A percentile compares a stretch with the other conserved stretches of the same genome.
phyloP scores from a whole-genome alignment of 2,113 vertebrate genomes.

The Apteryx owenii region DNA sequence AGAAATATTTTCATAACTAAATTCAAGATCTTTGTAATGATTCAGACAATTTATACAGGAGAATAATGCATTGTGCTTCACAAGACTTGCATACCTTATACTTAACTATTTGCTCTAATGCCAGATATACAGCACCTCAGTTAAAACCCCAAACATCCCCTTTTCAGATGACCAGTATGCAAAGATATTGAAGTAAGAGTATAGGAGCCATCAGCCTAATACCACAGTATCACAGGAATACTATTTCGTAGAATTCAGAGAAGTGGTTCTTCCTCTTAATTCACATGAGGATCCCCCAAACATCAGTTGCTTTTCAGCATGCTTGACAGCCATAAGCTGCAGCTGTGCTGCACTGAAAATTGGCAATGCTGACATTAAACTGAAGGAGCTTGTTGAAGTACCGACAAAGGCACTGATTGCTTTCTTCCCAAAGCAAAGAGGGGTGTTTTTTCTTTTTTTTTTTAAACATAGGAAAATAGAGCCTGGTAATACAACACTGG shows the following conservation, averaged over 20 bases:
- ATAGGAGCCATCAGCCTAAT: background rate
- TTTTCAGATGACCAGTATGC: background rate
- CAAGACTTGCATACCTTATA: background rate
- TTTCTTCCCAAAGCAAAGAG: constrained; percentile 46
- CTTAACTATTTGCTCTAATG: background rate
- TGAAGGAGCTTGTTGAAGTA: constrained; percentile 68
- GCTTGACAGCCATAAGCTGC: constrained; percentile 66
- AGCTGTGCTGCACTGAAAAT: constrained; percentile 76
- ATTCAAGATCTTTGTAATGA: constrained; percentile 20
- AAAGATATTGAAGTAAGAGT: background rate
- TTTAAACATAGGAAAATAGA: background rate
- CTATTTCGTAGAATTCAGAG: constrained; percentile 8
- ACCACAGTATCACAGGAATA: background rate
- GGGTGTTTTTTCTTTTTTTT: background rate
- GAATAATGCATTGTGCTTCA: background rate
- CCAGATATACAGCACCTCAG: background rate
- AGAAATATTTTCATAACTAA: constrained; percentile 14
- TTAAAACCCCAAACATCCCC: background rate
- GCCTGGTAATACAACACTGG: background rate
- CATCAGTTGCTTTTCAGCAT: constrained; percentile 51
- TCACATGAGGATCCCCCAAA: constrained; percentile 54
- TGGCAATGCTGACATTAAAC: constrained; percentile 66
- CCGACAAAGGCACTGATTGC: constrained; percentile 77
- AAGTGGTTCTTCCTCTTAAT: background rate
- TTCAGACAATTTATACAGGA: background rate